phyloP scores from a whole-genome alignment of 2,113 vertebrate genomes.

The Percina caprodes region DNA sequence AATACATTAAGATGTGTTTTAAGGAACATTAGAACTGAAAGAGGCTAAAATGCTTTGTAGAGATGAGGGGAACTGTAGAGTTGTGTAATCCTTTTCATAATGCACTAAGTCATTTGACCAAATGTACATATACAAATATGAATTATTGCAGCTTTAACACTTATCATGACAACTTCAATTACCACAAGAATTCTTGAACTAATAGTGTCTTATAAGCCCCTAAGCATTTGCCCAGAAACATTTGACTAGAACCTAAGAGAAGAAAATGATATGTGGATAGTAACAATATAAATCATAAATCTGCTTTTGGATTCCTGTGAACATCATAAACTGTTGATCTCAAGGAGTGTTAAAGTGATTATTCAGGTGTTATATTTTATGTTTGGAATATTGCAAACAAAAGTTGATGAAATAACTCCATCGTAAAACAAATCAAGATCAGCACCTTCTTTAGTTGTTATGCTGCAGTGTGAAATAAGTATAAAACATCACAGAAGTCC shows the following conservation, averaged over 20 bases:
- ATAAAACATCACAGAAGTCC: background rate
- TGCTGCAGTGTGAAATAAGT: background rate
- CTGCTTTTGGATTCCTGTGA: background rate
- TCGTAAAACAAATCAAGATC: conserved; percentile 8
- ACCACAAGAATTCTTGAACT: background rate
- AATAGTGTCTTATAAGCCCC: background rate
- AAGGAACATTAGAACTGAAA: background rate
- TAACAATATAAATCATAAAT: conserved; percentile 6
- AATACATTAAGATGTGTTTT: background rate
- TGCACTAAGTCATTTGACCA: background rate
- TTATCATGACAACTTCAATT: background rate
- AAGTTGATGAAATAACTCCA: background rate
- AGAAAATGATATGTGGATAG: too few species aligned
- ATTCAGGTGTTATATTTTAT: conserved; percentile 1
- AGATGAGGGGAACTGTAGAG: background rate
- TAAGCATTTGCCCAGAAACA: background rate
- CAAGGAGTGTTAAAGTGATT: background rate
- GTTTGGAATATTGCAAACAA: background rate
- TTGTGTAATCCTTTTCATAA: background rate
- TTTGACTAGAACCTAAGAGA: conserved; percentile 3
- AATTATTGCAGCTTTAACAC: background rate
- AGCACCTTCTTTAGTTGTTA: background rate
- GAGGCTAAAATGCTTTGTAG: background rate
- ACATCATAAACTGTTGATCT: conserved; percentile 5
- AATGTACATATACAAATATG: background rate